Percentiles rank a stretch among this genome's conserved stretches.
Evolutionary conservation across 2,888 invertebrate genomes (phyloP).

Genomic region (Nomada lathburiana): DNA sequence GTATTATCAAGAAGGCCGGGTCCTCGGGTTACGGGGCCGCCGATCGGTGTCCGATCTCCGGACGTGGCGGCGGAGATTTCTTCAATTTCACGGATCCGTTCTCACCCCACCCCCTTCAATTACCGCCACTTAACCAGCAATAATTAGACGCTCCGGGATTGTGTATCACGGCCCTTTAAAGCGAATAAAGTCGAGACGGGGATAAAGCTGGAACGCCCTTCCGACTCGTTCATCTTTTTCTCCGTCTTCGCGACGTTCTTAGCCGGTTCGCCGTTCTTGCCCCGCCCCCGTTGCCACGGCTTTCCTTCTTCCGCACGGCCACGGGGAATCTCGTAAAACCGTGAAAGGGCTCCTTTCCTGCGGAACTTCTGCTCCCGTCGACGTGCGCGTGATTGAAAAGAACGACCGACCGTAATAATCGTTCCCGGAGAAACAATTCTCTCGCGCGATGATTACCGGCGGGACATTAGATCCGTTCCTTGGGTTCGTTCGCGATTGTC

Average conservation of each 20-base stretch:
- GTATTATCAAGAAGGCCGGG: constrained; percentile 65
- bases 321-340: constrained; percentile 59
- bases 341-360: constrained; percentile 37
- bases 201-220: constrained; percentile 67
- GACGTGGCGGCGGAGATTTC: constrained; percentile 69
- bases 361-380: constrained; percentile 7
- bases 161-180: constrained; percentile 75
- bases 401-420: constrained; percentile 58
- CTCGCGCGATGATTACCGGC: neutral
- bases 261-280: neutral
- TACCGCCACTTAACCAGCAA: constrained; percentile 81
- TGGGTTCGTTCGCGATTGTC: constrained; percentile 13
- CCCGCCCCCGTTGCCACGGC: constrained; percentile 13
- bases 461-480: constrained; percentile 38
- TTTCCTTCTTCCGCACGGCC: constrained; percentile 59
- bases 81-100: constrained; percentile 81
- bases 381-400: constrained; percentile 44
- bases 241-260: constrained; percentile 2
- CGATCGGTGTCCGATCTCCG: constrained; percentile 65
- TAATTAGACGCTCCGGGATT: constrained; percentile 81
- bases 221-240: constrained; percentile 44
- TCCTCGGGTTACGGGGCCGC: constrained; percentile 62
- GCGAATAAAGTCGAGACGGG: constrained; percentile 73
- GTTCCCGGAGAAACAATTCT: constrained; percentile 35
- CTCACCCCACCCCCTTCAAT: constrained; percentile 76